Base-by-base conservation (phyloP, 2,888 invertebrate genomes). In the Ischnus inquisitorius region DNA sequence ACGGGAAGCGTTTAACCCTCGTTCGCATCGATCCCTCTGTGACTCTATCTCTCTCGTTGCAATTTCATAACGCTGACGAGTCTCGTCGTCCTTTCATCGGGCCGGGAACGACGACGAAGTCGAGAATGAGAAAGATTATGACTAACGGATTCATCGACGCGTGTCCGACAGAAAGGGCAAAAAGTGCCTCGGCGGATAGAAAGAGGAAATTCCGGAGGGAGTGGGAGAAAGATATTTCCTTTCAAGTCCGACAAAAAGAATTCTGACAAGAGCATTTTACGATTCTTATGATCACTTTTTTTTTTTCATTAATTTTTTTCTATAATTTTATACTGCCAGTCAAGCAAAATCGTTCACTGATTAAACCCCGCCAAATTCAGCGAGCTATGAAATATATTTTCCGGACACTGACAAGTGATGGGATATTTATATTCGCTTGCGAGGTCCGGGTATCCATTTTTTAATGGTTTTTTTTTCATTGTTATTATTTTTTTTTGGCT, bases 11-110 rank as follows among this genome's bases (percentile, higher is more conserved):
- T 77, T 76, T 64, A 76, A 57, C 71, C 76, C 46, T 69, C 54
- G 72, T 34, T 72, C n/a, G 41, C 48, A 65, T 25, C 43, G 34
- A 46, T 76, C 39, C 34, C 34, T 28, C 64, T 60, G 62, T 43
- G 64, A 57, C 46, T 71, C 34, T 34, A 4, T 34, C 46, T 71
- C 34, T 34, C 34, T 34, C 22, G 69, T 19, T 57, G 69, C 54
- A 82, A 82, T 82, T 71, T 71, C 65, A 57, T 76, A 65, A 41
- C 54, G 76, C 69, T 71, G 65, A 82, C 76, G 65, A 54, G 19
- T 64, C 19, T n/a, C 46, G 71, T n/a, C 39, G 65, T 34, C 34
- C 71, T 65, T 71, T 54, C 54, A 46, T 71, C 65, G 34, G 22
- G 46, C 8, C 3, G 12, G 10, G 22, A 22, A 54, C 22, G 51